Evolutionary conservation across 2,888 invertebrate genomes (phyloP).

Genomic region (Parelbella ahira): DNA sequence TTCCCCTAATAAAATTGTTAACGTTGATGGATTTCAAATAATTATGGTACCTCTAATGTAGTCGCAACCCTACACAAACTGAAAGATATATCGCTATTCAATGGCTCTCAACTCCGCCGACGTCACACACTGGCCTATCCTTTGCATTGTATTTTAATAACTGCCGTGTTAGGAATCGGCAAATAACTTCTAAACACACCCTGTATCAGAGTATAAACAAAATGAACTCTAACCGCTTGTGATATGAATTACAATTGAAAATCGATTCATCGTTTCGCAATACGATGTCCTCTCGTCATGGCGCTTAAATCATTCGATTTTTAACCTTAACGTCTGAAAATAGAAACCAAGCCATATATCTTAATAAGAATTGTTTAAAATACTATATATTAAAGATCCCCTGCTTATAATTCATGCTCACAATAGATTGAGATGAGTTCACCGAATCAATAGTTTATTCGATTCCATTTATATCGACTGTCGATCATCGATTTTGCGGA

Average conservation of each 20-base stretch:
- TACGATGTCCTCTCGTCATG: conserved; percentile 7
- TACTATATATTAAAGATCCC: conserved; percentile 7
- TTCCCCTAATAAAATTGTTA: no score
- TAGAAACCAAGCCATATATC: conserved; percentile 1
- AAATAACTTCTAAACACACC: conserved; percentile 38
- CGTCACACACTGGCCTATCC: conserved; percentile 61
- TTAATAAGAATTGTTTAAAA: background rate
- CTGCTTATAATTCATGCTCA: conserved; percentile 19
- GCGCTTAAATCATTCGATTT: conserved; percentile 21
- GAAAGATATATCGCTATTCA: conserved; percentile 67
- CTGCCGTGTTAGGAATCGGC: conserved; percentile 59
- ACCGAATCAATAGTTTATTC: conserved; percentile 34
- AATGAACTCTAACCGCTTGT: conserved; percentile 1
- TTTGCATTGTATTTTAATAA: conserved; percentile 73
- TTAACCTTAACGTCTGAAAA: conserved; percentile 9
- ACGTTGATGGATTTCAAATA: no score
- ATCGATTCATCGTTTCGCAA: background rate
- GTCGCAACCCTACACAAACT: conserved; percentile 33
- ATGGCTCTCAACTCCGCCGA: conserved; percentile 66
- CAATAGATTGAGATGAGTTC: conserved; percentile 45
- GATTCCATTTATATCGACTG: conserved; percentile 34
- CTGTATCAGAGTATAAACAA: background rate
- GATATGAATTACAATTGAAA: background rate
- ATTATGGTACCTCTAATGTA: no score
- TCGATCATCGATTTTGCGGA: conserved; percentile 29